These are phyloP conservation scores for Copsychus sechellarum DNA, from an alignment of 2,113 vertebrate genomes.

Conservation along the genomic window DNA sequence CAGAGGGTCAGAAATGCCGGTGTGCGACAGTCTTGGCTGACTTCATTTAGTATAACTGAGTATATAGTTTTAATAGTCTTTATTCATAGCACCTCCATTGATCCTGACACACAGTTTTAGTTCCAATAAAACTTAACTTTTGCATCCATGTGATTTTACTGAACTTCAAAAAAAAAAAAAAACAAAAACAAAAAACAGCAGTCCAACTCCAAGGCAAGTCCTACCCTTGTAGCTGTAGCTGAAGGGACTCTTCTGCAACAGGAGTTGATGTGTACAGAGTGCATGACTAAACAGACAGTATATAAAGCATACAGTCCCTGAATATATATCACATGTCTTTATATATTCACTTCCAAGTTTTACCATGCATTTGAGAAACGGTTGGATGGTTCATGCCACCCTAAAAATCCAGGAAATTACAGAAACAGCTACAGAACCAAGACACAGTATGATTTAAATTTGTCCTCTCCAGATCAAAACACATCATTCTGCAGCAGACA, in stretches of 20 bases:
- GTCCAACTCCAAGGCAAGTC: neutral
- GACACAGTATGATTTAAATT: neutral
- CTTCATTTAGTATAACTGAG: neutral
- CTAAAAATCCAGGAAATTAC: neutral
- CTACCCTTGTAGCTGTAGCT: neutral
- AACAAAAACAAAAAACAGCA: neutral
- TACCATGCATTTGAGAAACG: neutral
- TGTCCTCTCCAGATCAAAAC: neutral
- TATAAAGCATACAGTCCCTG: neutral
- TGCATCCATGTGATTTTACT: neutral
- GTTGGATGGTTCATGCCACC: neutral
- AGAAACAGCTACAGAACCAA: neutral
- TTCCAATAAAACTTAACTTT: neutral
- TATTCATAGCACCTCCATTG: neutral
- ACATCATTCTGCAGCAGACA: neutral
- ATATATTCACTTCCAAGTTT: neutral
- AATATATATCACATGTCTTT: neutral
- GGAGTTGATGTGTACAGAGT: neutral
- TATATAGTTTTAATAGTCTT: neutral
- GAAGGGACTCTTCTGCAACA: neutral
- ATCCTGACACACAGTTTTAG: neutral
- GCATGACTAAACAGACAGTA: neutral
- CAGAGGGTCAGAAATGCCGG: neutral
- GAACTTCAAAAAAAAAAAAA: neutral
- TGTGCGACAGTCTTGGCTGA: neutral